These are phyloP conservation scores for Formicarius rufipectus DNA, from an alignment of 2,113 vertebrate genomes.

Conservation along the genomic window DNA sequence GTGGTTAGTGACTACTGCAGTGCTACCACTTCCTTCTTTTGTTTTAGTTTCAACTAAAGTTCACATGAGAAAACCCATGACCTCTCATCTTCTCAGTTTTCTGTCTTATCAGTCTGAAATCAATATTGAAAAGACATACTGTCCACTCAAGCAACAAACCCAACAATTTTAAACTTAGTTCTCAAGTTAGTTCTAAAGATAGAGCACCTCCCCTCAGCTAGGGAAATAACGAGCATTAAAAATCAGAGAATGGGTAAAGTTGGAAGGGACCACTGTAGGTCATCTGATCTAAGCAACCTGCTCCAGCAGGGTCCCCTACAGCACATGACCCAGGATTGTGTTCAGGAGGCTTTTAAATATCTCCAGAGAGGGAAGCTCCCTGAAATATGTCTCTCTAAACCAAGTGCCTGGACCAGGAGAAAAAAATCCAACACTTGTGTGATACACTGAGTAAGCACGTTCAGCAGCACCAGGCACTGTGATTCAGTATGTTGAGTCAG, in stretches of 20 bases:
- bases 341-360: neutral
- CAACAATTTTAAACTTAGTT: neutral
- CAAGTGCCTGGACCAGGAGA: neutral
- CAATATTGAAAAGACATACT: neutral
- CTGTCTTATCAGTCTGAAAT: neutral
- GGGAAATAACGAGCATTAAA: neutral
- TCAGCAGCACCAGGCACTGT: neutral
- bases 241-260: neutral
- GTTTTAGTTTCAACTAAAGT: neutral
- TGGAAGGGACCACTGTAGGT: neutral
- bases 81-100: neutral
- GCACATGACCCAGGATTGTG: neutral
- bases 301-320: too few species aligned
- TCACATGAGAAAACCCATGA: neutral
- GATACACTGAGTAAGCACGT: neutral
- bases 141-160: neutral
- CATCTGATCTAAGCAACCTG: neutral
- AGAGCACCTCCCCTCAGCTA: neutral
- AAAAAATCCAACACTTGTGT: fast-evolving
- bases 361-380: neutral
- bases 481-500: neutral
- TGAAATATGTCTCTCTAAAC: neutral
- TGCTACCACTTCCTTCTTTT: neutral
- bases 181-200: neutral
- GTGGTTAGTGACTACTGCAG: neutral